Percentiles rank a stretch among this genome's conserved stretches.
Evolutionary conservation across 2,888 invertebrate species (phyloP).

Genomic region (Resseliella maxima): DNA sequence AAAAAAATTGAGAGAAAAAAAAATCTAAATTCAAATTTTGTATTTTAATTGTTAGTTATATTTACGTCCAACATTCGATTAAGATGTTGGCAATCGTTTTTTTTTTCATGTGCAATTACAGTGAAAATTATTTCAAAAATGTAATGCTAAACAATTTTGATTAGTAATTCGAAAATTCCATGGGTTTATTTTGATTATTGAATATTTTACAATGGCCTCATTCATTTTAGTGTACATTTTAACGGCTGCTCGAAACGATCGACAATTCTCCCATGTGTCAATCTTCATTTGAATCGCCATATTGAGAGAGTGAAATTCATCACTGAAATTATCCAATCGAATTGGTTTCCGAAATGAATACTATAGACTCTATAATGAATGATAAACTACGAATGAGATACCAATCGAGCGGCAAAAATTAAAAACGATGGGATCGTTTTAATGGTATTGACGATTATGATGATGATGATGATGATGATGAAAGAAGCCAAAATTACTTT

Average conservation of each 20-base stretch:
- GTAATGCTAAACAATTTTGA: neutral
- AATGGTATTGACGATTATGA: too few species aligned
- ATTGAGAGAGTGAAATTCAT: neutral
- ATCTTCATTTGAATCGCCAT: neutral
- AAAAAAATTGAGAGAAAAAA: neutral
- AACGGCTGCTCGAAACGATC: neutral
- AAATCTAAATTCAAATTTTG: neutral
- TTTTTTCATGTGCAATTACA: neutral
- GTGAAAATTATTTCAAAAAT: neutral
- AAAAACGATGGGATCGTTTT: neutral
- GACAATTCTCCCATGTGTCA: neutral
- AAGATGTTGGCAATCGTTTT: neutral
- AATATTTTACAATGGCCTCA: too few species aligned
- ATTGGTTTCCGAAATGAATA: neutral
- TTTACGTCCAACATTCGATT: neutral
- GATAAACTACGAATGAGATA: neutral
- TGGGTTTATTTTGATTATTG: neutral
- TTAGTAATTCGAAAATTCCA: neutral
- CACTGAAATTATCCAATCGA: neutral
- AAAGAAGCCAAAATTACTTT: conserved; percentile 2
- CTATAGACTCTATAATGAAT: neutral
- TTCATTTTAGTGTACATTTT: too few species aligned
- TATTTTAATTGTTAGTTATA: neutral
- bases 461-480: neutral
- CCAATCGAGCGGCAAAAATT: neutral